phyloP scores from a whole-genome alignment of 2,113 vertebrate genomes.

The Hydropotes inermis region DNA sequence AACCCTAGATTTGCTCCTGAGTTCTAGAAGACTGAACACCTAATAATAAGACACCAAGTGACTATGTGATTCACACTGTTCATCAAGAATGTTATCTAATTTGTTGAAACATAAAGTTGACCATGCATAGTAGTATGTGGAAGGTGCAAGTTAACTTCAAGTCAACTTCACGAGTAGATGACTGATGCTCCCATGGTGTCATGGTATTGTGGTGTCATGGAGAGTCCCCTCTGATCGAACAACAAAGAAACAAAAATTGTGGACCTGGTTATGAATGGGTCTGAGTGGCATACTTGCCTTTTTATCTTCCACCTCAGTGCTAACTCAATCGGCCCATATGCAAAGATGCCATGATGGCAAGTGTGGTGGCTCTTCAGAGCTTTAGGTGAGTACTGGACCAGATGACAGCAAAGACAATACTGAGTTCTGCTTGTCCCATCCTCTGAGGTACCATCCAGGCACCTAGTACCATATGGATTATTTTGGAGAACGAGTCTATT shows the following conservation, averaged over 20 bases:
- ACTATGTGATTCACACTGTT: not conserved
- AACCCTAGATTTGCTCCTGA: not conserved
- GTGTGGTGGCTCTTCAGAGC: not conserved
- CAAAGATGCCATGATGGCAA: not conserved
- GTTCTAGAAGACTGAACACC: not conserved
- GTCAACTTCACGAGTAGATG: not conserved
- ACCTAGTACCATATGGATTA: not conserved
- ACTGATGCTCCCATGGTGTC: not conserved
- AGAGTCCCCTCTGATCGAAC: not conserved
- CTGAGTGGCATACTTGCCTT: not conserved
- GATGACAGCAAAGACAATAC: not conserved
- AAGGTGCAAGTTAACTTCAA: not conserved
- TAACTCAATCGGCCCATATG: not conserved
- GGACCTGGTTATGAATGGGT: not conserved
- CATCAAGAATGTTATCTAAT: not conserved
- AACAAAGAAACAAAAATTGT: not conserved
- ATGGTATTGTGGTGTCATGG: not conserved
- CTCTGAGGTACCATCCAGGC: not conserved
- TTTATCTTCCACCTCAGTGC: not conserved
- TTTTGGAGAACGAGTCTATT: not conserved
- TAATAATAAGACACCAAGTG: not conserved
- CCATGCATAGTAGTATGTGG: not conserved
- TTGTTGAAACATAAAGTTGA: not conserved
- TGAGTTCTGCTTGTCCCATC: not conserved
- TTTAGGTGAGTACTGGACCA: not conserved